Evolutionary conservation across 1,140 invertebrate species (phyloP), one percentile per base, ranked within the genome.

Genomic region (Zaprionus nigranus): DNA sequence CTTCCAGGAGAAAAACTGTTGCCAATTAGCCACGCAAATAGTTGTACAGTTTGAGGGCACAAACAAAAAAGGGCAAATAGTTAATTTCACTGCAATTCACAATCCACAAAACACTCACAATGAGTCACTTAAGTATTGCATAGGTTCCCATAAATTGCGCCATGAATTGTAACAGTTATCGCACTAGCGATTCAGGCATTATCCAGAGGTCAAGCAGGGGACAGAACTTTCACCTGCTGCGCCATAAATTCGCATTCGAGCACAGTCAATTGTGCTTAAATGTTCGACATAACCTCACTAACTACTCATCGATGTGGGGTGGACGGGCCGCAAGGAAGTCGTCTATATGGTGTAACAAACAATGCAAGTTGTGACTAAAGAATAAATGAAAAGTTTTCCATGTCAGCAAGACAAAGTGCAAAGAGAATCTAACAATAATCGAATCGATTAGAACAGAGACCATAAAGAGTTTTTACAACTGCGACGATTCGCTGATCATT

Each of bases 241-340:
- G 71, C 75, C 71, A 90, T 90, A 81, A 88, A 90, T 88, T 88
- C 79, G 57, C 61, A 80, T 71, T 53, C 78, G 64, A 17, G 40
- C 43, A 43, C 76, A 90, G 78, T 87, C 85, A 84, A 84, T 84
- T 73, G 70, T 71, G 78, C 78, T 88, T 88, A 84, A 81, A 74
- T 58, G 65, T 53, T 67, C 66, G 70, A 75, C 60, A 58, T 65
- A 46, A 46, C 58, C 56, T 49, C 67, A 17, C 40, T 46, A 11
- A 62, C 43, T 20, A 56, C 58, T 40, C 63, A 71, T 64, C 59
- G 58, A 12, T 62, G 13, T 13, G 53, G 51, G 22, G 12, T 1
- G 11, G 22, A 12, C 6, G 24, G 28, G 7, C 28, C 7, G 28
- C 28, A 30, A 54, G 2, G 15, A 30, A 24, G 46, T 24, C 15